Base-by-base conservation (phyloP, 1,140 invertebrate species). In the Anoplophora glabripennis region DNA sequence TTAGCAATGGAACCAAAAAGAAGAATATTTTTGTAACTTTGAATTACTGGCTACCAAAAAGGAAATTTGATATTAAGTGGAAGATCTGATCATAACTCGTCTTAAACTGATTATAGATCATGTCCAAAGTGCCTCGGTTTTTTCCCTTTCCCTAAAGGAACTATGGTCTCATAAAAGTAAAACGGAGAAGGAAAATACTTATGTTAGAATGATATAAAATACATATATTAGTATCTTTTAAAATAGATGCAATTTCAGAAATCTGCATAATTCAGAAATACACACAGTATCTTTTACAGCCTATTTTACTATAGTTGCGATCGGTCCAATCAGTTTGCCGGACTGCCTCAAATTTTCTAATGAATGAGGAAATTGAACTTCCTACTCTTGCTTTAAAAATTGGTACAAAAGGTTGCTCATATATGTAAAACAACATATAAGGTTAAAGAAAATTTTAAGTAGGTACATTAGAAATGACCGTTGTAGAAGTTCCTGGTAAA, bases 401-500 rank as follows among this genome's bases (percentile, higher is more conserved):
- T 15, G 41, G 41, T 7, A 12, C 5, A 44, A 8, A 44, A 14
- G 41, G 41, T 4, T 9, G 18, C 12, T 9, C 18, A 17, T 8
- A 10, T 12, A 44, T 17, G 9, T 12, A 44, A 15, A 44, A 17
- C 14, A 17, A 15, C 14, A 44, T 44, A 17, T 15, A 44, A 44
- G 14, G 41, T 44, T 17, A 17, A 44, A 44, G 41, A 44, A 44
- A 15, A 17, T 9, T 15, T 15, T 44, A 17, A 44, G 12, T 44
- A 17, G 18, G 14, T 44, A 17, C 41, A 14, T n/a, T n/a, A n/a
- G n/a, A n/a, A n/a, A n/a, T n/a, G n/a, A n/a, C n/a, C n/a, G 45
- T 47, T 18, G 45, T 47, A n/a, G 45, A 47, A 11, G 33, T 47
- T 11, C n/a, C 18, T 11, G 21, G 45, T 11, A 47, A 47, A 47